phyloP scores from a whole-genome alignment of 2,797 vertebrate genomes.

The Chaetodon trifasciatus region DNA sequence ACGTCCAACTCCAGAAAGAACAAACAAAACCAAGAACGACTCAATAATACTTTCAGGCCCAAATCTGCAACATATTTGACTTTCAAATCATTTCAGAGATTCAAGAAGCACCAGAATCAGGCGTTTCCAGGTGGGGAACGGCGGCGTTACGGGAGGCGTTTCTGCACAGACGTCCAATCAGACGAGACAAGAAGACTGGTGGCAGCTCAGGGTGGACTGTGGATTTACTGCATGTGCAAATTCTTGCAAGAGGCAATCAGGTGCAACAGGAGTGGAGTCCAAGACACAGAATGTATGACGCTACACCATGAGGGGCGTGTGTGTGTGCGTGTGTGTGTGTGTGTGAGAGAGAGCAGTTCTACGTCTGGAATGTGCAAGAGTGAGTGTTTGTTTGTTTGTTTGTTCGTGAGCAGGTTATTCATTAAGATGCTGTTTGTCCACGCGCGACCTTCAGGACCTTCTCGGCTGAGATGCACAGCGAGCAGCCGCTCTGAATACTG shows the following conservation, averaged over 20 bases:
- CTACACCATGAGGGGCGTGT: conserved; percentile 65
- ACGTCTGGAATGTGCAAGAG: conserved; percentile 48
- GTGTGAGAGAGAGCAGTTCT: conserved; percentile 7
- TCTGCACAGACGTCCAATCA: conserved; percentile 24
- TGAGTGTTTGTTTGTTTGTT: conserved; percentile 28
- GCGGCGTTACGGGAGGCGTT: neutral
- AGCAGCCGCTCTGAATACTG: conserved; percentile 24
- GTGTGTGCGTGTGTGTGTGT: conserved; percentile 6
- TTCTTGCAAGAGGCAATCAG: conserved; percentile 83
- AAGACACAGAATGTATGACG: conserved; percentile 58
- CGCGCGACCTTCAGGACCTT: conserved; percentile 1
- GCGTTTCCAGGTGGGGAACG: too few relatives aligned
- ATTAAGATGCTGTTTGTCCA: conserved; percentile 20
- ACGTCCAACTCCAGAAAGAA: neutral
- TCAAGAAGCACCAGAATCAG: neutral
- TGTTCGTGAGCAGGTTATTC: conserved; percentile 31
- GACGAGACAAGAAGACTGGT: neutral
- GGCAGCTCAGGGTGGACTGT: conserved; percentile 55
- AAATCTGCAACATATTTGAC: neutral
- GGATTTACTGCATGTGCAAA: conserved; percentile 83
- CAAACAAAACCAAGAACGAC: neutral
- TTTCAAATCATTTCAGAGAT: neutral
- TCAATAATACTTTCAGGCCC: neutral
- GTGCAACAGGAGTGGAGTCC: conserved; percentile 69
- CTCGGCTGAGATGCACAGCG: conserved; percentile 27